phyloP scores from a whole-genome alignment of 2,797 vertebrate genomes.

The Borostomias antarcticus region DNA sequence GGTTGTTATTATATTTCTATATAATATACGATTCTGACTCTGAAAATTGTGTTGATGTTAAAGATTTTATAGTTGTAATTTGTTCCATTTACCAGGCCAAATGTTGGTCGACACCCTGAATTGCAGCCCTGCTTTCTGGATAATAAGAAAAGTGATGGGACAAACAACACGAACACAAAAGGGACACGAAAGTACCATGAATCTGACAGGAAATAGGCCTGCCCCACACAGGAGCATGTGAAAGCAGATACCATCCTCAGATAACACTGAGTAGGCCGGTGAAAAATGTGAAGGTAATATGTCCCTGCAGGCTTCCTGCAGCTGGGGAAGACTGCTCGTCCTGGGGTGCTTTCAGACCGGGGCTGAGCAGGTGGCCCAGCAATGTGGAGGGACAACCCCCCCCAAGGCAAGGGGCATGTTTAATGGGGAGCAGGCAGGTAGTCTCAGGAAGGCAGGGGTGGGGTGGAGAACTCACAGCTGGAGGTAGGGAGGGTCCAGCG shows the following conservation, averaged over 20 bases:
- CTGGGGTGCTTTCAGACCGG: conserved; percentile 12
- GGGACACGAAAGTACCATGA: background rate
- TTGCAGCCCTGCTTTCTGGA: too few species aligned
- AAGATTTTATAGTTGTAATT: background rate
- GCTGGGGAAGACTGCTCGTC: conserved; percentile 23
- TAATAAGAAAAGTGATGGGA: too few species aligned
- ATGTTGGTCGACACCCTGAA: conserved; percentile 8
- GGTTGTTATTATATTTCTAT: background rate
- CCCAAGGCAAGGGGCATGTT: conserved; percentile 57
- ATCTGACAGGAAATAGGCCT: background rate
- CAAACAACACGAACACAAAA: background rate
- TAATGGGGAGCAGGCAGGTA: conserved; percentile 72
- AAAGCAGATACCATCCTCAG: background rate
- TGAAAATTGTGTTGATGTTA: background rate
- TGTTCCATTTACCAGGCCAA: background rate
- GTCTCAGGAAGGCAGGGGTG: conserved; percentile 39
- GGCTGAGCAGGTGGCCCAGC: conserved; percentile 54
- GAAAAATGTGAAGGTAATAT: background rate
- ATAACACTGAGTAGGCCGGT: background rate
- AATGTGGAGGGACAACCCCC: conserved; percentile 26
- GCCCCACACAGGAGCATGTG: background rate
- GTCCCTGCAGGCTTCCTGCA: conserved; percentile 19
- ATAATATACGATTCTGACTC: background rate
- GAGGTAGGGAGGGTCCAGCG: conserved; percentile 55
- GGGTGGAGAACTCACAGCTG: conserved; percentile 68